A percentile compares a stretch with the other conserved stretches of the same genome.
These are phyloP conservation scores for Drosophila bunnanda DNA, from an alignment of 2,888 invertebrate species.

Conservation along the genomic window DNA sequence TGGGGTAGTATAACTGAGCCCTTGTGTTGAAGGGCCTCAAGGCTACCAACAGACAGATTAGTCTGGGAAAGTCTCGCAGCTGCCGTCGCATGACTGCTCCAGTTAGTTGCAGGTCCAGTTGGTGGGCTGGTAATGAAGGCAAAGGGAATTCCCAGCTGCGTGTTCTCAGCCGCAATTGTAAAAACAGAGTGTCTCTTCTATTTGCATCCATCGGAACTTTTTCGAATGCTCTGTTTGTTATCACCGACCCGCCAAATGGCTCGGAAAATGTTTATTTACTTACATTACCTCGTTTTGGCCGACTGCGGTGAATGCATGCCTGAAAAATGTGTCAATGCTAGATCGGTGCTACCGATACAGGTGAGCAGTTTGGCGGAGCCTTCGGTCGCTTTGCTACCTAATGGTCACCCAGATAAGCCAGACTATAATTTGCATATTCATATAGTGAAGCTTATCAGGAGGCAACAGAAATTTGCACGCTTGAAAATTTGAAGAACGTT, in stretches of 20 bases:
- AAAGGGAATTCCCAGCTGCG: slow-evolving; percentile 34
- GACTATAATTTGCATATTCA: slow-evolving; percentile 29
- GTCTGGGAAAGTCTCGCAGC: slow-evolving; percentile 33
- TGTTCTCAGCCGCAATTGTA: slow-evolving; percentile 68
- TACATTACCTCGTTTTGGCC: slow-evolving; percentile 49
- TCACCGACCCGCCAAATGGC: slow-evolving; percentile 53
- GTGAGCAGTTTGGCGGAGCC: not conserved
- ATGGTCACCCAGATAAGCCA: slow-evolving; percentile 16
- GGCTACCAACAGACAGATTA: slow-evolving; percentile 24
- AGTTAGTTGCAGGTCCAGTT: slow-evolving; percentile 44
- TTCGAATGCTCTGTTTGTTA: slow-evolving; percentile 40
- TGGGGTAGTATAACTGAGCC: slow-evolving; percentile 33
- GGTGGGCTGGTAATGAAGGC: slow-evolving; percentile 7
- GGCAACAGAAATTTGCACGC: slow-evolving; percentile 68
- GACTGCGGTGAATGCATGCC: slow-evolving; percentile 7
- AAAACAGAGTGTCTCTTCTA: slow-evolving; percentile 62
- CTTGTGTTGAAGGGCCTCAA: slow-evolving; percentile 10
- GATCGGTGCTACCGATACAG: slow-evolving; percentile 50
- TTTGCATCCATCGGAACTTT: slow-evolving; percentile 35
- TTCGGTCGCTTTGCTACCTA: slow-evolving; percentile 5
- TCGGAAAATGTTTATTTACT: slow-evolving; percentile 70
- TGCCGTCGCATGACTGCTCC: slow-evolving; percentile 46
- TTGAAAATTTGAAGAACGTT: slow-evolving; percentile 65
- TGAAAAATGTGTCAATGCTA: slow-evolving; percentile 68
- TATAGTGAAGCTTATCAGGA: slow-evolving; percentile 53